phyloP scores from a whole-genome alignment of 2,888 invertebrate genomes.

The Tanytarsus gracilentus region DNA sequence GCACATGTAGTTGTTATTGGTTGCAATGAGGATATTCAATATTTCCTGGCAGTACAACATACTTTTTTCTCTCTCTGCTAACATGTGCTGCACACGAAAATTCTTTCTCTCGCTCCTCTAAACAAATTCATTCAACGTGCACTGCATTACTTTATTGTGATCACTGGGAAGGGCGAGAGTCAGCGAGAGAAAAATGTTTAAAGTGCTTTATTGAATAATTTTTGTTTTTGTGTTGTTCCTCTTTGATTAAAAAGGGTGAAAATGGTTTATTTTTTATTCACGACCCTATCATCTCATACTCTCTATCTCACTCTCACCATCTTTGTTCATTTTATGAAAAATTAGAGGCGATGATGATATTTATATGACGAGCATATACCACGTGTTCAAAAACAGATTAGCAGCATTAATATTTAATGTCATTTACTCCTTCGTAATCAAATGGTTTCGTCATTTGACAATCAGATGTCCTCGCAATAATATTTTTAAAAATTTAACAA shows the following conservation, averaged over 20 bases:
- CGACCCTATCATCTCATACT: not conserved
- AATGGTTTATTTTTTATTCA: not conserved
- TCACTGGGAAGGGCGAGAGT: not conserved
- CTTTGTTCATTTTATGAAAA: not conserved
- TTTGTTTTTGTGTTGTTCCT: not conserved
- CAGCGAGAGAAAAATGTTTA: not conserved
- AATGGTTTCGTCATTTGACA: not conserved
- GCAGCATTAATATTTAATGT: slow-evolving; percentile 3
- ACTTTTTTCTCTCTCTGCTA: not conserved
- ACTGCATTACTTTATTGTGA: not conserved
- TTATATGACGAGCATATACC: slow-evolving; percentile 19
- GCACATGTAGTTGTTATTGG: slow-evolving; percentile 13
- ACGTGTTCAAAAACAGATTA: slow-evolving; percentile 16
- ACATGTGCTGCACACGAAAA: not conserved
- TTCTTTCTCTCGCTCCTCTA: not conserved
- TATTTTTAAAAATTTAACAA: no score
- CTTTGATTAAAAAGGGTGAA: slow-evolving; percentile 17
- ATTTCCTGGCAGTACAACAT: slow-evolving; percentile 16
- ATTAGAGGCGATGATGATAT: not conserved
- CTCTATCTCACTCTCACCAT: not conserved
- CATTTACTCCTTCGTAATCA: not conserved
- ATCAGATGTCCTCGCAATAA: not conserved
- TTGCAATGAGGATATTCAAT: slow-evolving; percentile 13
- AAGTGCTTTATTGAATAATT: slow-evolving; percentile 27
- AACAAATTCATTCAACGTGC: not conserved